Conservation (phyloP, 2,888 invertebrate species). For the Acanthosoma haemorrhoidale region DNA sequence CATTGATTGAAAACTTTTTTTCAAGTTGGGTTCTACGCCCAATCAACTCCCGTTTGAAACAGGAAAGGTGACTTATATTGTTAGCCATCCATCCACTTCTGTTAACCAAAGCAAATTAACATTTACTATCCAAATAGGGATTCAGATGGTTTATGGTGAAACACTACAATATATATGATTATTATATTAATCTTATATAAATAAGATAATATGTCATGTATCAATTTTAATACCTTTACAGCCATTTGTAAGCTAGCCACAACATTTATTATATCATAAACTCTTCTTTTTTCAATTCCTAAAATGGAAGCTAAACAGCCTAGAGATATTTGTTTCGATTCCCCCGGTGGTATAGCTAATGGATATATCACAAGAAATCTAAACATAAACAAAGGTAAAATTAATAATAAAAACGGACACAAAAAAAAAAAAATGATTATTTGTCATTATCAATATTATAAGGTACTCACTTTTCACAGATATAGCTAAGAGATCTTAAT, state of each 20-base stretch:
- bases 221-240: conserved; percentile 50
- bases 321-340: conserved; percentile 53
- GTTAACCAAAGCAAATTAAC: too few species aligned
- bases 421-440: background rate
- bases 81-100: too few species aligned
- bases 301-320: conserved; percentile 59
- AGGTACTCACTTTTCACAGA: conserved; percentile 55
- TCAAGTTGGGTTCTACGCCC: too few species aligned
- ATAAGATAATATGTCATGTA: too few species aligned
- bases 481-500: conserved; percentile 57
- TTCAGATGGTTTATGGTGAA: too few species aligned
- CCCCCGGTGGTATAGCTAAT: conserved; percentile 49
- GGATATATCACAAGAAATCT: conserved; percentile 57
- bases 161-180: too few species aligned
- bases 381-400: conserved; percentile 19
- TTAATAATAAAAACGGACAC: background rate
- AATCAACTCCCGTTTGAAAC: too few species aligned
- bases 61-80: too few species aligned
- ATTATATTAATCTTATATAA: too few species aligned
- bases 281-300: conserved; percentile 61
- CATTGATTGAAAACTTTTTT: too few species aligned
- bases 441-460: background rate
- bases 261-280: conserved; percentile 70
- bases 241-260: conserved; percentile 66
- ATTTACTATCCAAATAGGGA: too few species aligned